Conservation (phyloP, 2,888 invertebrate species). For the Eulithis testata region DNA sequence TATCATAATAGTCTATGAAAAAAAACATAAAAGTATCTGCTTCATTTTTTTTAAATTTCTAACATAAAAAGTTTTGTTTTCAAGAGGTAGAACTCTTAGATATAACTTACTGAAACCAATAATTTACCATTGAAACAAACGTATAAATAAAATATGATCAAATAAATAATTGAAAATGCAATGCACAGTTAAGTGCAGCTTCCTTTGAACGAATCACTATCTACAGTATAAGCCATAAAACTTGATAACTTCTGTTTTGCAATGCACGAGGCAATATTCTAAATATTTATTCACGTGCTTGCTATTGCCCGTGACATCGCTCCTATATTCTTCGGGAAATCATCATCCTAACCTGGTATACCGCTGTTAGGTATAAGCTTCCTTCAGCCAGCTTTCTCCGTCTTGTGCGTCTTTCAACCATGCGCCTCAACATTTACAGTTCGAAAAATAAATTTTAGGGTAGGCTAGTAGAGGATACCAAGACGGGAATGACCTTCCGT, state of each 20-base stretch:
- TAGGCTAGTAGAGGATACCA: too few relatives aligned
- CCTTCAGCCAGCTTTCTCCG: too few relatives aligned
- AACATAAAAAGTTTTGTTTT: too few relatives aligned
- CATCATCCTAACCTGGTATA: too few relatives aligned
- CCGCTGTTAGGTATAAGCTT: too few relatives aligned
- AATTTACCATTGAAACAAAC: constrained; percentile 5
- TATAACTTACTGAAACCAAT: background rate
- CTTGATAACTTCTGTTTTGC: constrained; percentile 33
- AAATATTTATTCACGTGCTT: constrained; percentile 36
- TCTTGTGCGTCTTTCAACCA: too few relatives aligned
- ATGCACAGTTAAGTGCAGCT: constrained; percentile 28
- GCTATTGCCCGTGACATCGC: constrained; percentile 1
- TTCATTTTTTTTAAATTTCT: background rate
- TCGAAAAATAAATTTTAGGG: too few relatives aligned
- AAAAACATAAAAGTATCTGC: too few relatives aligned
- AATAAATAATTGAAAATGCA: constrained; percentile 20
- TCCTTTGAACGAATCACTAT: constrained; percentile 31
- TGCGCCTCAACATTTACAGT: too few relatives aligned
- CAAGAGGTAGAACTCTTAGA: too few relatives aligned
- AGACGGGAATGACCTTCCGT: too few relatives aligned
- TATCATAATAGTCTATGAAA: too few relatives aligned
- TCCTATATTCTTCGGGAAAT: background rate
- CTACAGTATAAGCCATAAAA: constrained; percentile 31
- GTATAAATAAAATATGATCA: constrained; percentile 11
- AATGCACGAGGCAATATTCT: constrained; percentile 35